phyloP scores from a whole-genome alignment of 2,797 vertebrate genomes.

The Ctenopoma multispine region DNA sequence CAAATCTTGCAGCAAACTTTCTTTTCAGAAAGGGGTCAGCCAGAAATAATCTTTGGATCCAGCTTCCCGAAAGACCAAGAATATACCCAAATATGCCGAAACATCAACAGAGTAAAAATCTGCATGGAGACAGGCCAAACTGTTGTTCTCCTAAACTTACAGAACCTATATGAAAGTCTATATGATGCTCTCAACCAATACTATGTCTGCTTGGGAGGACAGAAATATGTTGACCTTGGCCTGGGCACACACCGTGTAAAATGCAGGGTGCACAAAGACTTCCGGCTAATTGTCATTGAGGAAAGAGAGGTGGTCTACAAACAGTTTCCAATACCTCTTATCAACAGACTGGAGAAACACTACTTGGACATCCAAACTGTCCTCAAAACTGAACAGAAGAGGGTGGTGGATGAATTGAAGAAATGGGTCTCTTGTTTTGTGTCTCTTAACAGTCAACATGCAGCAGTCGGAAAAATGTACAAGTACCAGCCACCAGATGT shows the following conservation, averaged over 20 bases:
- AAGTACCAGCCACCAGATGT: slow-evolving; percentile 86
- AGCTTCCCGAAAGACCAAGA: slow-evolving; percentile 97
- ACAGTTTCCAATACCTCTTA: slow-evolving; percentile 95
- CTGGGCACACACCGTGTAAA: slow-evolving; percentile 98
- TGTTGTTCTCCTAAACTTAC: slow-evolving; percentile 94
- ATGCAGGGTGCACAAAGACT: slow-evolving; percentile 93
- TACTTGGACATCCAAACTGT: slow-evolving; percentile 93
- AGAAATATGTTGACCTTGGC: slow-evolving; percentile 96
- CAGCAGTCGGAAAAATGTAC: slow-evolving; percentile 58
- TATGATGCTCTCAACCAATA: slow-evolving; percentile 98
- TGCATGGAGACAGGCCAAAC: slow-evolving; percentile 97
- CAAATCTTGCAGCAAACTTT: slow-evolving; percentile 92
- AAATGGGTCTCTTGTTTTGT: slow-evolving; percentile 87
- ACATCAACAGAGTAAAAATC: slow-evolving; percentile 96
- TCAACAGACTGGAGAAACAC: slow-evolving; percentile 98
- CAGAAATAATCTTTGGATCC: slow-evolving; percentile 97
- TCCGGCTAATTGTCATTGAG: slow-evolving; percentile 94
- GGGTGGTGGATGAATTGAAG: slow-evolving; percentile 80
- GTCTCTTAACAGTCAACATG: slow-evolving; percentile 47
- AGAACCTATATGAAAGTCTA: slow-evolving; percentile 97
- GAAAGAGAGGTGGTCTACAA: slow-evolving; percentile 94
- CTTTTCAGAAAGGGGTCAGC: slow-evolving; percentile 84
- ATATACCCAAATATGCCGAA: slow-evolving; percentile 95
- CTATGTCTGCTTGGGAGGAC: slow-evolving; percentile 93
- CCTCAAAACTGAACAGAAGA: slow-evolving; percentile 85